phyloP scores from a whole-genome alignment of 2,888 invertebrate genomes.

The Chrysopilus asiliformis region DNA sequence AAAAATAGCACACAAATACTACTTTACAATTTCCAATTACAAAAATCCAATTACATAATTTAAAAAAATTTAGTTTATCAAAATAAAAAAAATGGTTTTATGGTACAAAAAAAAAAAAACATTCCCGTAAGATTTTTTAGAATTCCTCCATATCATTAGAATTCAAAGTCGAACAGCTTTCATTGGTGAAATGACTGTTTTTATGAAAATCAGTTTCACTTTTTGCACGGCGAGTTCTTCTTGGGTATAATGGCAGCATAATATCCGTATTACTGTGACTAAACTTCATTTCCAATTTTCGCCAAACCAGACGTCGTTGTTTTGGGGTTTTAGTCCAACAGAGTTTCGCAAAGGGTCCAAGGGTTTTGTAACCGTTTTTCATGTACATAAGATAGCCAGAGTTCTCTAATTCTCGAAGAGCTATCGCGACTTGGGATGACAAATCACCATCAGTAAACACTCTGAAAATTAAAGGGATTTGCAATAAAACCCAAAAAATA shows the following conservation, averaged over 20 bases:
- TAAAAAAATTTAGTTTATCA: too few species aligned
- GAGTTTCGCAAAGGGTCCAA: conserved; percentile 31
- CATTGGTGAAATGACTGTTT: too few species aligned
- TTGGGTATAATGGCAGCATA: conserved; percentile 4
- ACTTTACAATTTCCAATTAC: too few species aligned
- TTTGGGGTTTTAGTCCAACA: conserved; percentile 25
- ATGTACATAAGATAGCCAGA: conserved; percentile 24
- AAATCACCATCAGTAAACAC: conserved; percentile 28
- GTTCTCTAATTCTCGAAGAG: conserved; percentile 23
- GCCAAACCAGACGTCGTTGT: conserved; percentile 25
- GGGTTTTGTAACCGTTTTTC: conserved; percentile 28
- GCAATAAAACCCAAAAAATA: neutral
- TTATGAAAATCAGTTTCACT: conserved; percentile 7
- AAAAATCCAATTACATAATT: too few species aligned
- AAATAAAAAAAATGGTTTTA: too few species aligned
- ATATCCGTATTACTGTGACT: conserved; percentile 9
- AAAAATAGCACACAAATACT: too few species aligned
- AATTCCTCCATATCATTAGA: conserved; percentile 6
- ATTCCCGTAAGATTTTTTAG: too few species aligned
- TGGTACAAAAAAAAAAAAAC: too few species aligned
- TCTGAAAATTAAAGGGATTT: conserved; percentile 16
- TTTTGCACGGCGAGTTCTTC: conserved; percentile 6
- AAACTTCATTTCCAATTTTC: conserved; percentile 10
- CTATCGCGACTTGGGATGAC: conserved; percentile 28
- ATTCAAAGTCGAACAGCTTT: conserved; percentile 5